phyloP scores from a whole-genome alignment of 2,888 invertebrate genomes.

The Lasioglossum marginatum region DNA sequence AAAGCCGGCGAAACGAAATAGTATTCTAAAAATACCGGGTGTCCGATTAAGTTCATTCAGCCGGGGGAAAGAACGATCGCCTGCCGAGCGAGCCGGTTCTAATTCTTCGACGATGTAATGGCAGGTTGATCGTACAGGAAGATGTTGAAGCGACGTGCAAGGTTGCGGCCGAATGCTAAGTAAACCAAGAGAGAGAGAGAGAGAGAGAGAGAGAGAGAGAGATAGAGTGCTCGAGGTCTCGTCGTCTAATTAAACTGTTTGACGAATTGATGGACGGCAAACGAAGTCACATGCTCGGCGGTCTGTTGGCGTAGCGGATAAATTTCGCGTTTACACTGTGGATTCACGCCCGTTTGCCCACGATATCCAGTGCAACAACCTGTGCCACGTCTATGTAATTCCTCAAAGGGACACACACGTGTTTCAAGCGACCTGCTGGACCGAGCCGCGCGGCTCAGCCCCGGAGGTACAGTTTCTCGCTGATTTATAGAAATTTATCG shows the following conservation, averaged over 20 bases:
- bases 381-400: conserved; percentile 48
- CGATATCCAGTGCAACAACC: conserved; percentile 58
- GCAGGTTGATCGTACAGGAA: neutral
- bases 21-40: conserved; percentile 7
- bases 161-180: conserved; percentile 4
- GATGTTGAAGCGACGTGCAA: neutral
- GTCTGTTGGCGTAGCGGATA: conserved; percentile 73
- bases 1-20: conserved; percentile 3
- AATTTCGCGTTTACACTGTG: conserved; percentile 73
- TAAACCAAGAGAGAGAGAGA: neutral
- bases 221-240: conserved; percentile 32
- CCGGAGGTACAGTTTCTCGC: conserved; percentile 36
- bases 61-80: neutral
- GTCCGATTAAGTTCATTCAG: conserved; percentile 4
- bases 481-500: conserved; percentile 58
- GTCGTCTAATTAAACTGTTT: conserved; percentile 77
- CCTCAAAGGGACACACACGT: conserved; percentile 51
- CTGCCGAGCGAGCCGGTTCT: neutral
- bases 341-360: conserved; percentile 62
- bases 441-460: conserved; percentile 18
- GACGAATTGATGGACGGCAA: conserved; percentile 77
- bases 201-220: neutral
- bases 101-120: neutral
- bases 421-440: conserved; percentile 44
- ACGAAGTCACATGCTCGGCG: conserved; percentile 75